phyloP scores from a whole-genome alignment of 2,113 vertebrate genomes.

The Menura novaehollandiae region DNA sequence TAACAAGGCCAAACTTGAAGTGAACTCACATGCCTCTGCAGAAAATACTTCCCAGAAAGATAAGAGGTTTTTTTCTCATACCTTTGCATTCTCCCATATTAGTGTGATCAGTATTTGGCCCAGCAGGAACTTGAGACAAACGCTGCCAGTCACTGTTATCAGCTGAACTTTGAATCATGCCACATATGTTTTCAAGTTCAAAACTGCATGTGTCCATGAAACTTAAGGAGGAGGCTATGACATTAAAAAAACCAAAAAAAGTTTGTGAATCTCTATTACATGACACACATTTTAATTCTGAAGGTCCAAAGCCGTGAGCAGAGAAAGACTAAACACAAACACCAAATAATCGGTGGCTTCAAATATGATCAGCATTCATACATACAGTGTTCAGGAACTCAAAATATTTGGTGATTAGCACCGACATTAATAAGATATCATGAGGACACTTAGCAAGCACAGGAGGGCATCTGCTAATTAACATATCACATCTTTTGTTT shows the following conservation, averaged over 20 bases:
- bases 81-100: slow-evolving; percentile 84
- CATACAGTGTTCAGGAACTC: neutral
- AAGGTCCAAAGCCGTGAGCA: neutral
- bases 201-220: slow-evolving; percentile 91
- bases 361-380: neutral
- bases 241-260: neutral
- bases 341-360: neutral
- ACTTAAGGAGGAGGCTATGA: slow-evolving; percentile 78
- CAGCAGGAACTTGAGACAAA: slow-evolving; percentile 58
- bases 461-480: neutral
- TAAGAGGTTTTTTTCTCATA: slow-evolving; percentile 50
- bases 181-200: slow-evolving; percentile 89
- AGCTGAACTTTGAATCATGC: slow-evolving; percentile 86
- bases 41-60: neutral
- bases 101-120: slow-evolving; percentile 82
- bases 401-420: neutral
- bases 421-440: neutral
- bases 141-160: slow-evolving; percentile 76
- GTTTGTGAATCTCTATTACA: neutral
- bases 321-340: neutral
- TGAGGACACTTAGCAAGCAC: neutral
- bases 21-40: neutral
- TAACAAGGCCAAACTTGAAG: neutral
- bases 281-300: neutral
- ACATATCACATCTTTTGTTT: neutral